Evolutionary conservation across 2,797 vertebrate species (phyloP), one percentile per base, ranked within the genome.

Genomic region (Crypturellus tataupa): DNA sequence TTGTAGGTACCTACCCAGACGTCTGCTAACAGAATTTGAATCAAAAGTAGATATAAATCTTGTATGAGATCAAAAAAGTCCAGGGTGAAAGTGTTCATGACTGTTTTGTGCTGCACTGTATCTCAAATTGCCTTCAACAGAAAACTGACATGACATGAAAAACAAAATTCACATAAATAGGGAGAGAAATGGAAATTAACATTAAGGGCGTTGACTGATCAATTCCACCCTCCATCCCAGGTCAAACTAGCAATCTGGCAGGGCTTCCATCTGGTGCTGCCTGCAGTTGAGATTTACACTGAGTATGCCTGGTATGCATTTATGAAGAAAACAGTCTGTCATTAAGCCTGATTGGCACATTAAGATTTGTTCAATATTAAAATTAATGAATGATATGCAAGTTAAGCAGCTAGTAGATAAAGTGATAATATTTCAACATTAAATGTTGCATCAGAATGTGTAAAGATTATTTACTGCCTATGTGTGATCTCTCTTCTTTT

Each of bases 21-120:
- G 63, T 31, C 76, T 79, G 35, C 59, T 70, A 73, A 89, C 39
- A 14, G 67, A 63, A 90, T 91, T 87, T 78, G 76, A 92, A 84
- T 79, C 51, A 91, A 73, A 12, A 8, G 4, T 42, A 80, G 56
- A 17, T 70, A 76, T 86, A 85, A 92, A 95, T 21, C 25, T 49
- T 53, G 37, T 39, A 25, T 27, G 51, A 27, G 35, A 49, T 91
- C 92, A 89, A 77, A 92, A 44, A 27, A 85, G 84, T 65, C 81
- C 72, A 91, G 75, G 60, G 71, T 27, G 64, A 63, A 77, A 42
- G 17, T 64, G 63, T 59, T 70, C 55, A 25, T 37, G 44, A 63
- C 63, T 87, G 18, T 33, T 94, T 70, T 73, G 77, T 67, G 73
- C 27, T 72, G 53, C 56, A 58, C 31, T 89, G 80, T 70, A 78